Evolutionary conservation across 2,113 vertebrate genomes (phyloP), one percentile per base, ranked within the genome.

Genomic region (Cardinalis cardinalis): DNA sequence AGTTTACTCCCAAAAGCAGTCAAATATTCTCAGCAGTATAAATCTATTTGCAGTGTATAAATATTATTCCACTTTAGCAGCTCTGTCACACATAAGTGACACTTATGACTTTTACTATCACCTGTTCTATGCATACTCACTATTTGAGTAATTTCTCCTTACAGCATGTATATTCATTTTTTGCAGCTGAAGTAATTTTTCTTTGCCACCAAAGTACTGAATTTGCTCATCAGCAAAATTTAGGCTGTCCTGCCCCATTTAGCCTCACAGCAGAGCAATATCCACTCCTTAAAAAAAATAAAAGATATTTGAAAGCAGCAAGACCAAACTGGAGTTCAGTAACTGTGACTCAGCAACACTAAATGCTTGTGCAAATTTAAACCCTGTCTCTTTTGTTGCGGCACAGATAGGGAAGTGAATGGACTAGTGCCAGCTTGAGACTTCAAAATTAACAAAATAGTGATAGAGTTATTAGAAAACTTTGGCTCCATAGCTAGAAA

Each of bases 21-120:
- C 93, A 90, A 80, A 87, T 96, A 96, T 97, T 68, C 86, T 97
- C 87, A 95, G 82, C 80, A 89, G 40, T 58, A 95, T 91, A 95
- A 95, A 96, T 95, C 80, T 95, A 55, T 93, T 95, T 96, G 85
- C 89, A 34, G 17, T 81, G 65, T 71, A 65, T 91, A 96, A 96
- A 95, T 88, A 95, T 90, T 79, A 89, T 91, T 89, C 25, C n/a
- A 87, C 75, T 96, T 87, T 64, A 93, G 61, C 41, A 95, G 76
- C 69, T 95, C 84, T 91, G 84, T 73, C 12, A 1, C 49, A 78
- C 34, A 38, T 26, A 59, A 38, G 49, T 76, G n/a, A 72, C 61
- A 80, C 34, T 86, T 61, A 32, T 21, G 66, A 79, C 49, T 96
- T 95, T 87, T 92, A 89, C 68, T 90, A 65, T 75, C 74, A 96